Evolutionary conservation across 2,888 invertebrate genomes (phyloP), one percentile per base, ranked within the genome.

Genomic region (Meiosimyza decipiens): DNA sequence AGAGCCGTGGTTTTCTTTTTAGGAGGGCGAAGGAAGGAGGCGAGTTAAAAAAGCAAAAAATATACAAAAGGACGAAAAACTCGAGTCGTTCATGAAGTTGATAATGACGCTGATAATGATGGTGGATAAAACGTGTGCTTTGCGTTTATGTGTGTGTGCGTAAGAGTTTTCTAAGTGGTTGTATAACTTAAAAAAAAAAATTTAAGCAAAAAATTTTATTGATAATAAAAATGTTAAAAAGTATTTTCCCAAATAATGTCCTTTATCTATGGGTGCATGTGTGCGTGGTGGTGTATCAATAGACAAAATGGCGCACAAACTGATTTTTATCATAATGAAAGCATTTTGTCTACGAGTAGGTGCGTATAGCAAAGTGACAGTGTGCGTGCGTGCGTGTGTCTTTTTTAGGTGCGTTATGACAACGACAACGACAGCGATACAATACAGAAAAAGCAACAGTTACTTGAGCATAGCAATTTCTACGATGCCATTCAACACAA

Each of bases 81-180:
- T 49, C 15, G 16, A 64, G 50, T 22, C 51, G 50, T 64, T 64
- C 51, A 64, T 51, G 18, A 51, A 64, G 64, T 28, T 51, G 64
- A 64, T 64, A 64, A 64, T 51, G 64, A 64, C n/a, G 51, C 33
- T 64, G 64, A 64, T 64, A 64, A 64, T 51, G 51, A 64, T 64
- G 64, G 64, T 40, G 40, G 50, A 50, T 40, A 40, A 18, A n/a
- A 18, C 63, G 16, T 47, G 63, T 13, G 47, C 40, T 33, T 5
- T 40, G 11, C 7, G 11, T 28, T 9, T 57, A 18, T 16, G 60
- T 40, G 9, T 62, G 60, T 60, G 22, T 33, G 33, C 13, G 15
- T 40, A n/a, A 62, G 40, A 40, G 40, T 40, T 40, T 40, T 7
- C 40, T 40, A 40, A 40, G 40, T 40, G 40, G 40, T 40, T 40